Conservation (phyloP, 2,888 invertebrate species). For the Diloba caeruleocephala region DNA sequence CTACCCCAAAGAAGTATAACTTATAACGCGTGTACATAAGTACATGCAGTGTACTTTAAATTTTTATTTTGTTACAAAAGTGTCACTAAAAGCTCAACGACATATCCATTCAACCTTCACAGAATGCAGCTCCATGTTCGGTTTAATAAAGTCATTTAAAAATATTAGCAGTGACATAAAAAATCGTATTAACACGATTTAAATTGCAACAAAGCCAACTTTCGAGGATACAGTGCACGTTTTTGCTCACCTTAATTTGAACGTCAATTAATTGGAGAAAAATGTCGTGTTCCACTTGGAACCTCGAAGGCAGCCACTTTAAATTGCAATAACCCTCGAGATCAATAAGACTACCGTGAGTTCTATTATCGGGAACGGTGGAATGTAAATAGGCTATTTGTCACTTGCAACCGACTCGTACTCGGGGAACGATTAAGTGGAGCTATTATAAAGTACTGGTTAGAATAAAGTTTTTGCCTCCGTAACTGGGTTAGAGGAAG, state of each 20-base stretch:
- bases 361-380: conserved; percentile 61
- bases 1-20: no score
- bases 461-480: conserved; percentile 54
- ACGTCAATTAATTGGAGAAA: conserved; percentile 24
- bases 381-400: conserved; percentile 76
- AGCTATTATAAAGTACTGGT: conserved; percentile 57
- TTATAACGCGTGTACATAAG: no score
- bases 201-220: conserved; percentile 35
- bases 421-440: conserved; percentile 63
- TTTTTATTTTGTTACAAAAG: conserved; percentile 13
- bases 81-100: conserved; percentile 1
- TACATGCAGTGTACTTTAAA: not conserved
- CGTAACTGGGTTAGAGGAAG: conserved; percentile 19
- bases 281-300: conserved; percentile 16
- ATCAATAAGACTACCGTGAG: conserved; percentile 57
- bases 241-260: conserved; percentile 31
- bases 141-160: conserved; percentile 13
- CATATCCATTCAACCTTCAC: not conserved
- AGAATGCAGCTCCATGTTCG: conserved; percentile 15
- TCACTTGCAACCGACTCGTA: conserved; percentile 64
- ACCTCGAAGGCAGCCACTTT: conserved; percentile 17
- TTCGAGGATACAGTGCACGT: conserved; percentile 18
- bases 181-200: conserved; percentile 8
- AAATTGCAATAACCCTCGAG: conserved; percentile 50
- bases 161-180: conserved; percentile 11